Evolutionary conservation across 2,888 invertebrate genomes (phyloP).

Genomic region (Cordylochernes scorpioides): DNA sequence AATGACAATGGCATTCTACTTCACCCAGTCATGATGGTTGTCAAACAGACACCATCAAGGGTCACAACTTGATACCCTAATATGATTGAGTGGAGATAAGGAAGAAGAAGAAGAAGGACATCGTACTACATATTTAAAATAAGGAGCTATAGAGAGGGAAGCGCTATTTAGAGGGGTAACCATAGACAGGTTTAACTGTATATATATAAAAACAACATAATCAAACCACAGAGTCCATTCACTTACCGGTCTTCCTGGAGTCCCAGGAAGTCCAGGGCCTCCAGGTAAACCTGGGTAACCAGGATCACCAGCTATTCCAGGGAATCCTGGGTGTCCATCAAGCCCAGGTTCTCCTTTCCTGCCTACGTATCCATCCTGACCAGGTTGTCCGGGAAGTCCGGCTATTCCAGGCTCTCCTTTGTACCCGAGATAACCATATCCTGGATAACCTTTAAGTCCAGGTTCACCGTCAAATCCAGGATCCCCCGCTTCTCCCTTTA

Average conservation of each 20-base stretch:
- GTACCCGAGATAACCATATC: slow-evolving; percentile 17
- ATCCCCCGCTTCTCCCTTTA: slow-evolving; percentile 10
- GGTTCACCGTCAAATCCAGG: slow-evolving; percentile 9
- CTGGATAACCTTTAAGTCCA: slow-evolving; percentile 18
- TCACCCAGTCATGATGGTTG: no score
- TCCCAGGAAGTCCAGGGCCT: slow-evolving; percentile 26
- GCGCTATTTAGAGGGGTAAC: no score
- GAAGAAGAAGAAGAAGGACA: no score
- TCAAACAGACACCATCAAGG: no score
- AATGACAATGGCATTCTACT: no score
- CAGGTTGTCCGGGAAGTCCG: slow-evolving; percentile 28
- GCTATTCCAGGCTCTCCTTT: slow-evolving; percentile 32
- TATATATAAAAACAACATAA: no score
- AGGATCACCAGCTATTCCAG: slow-evolving; percentile 7
- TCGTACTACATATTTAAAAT: no score
- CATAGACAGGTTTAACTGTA: no score
- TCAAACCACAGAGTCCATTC: no score
- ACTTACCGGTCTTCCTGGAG: not conserved
- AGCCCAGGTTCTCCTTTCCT: slow-evolving; percentile 17
- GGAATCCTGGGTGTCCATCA: slow-evolving; percentile 13
- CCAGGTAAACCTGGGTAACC: slow-evolving; percentile 20
- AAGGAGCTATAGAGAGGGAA: no score
- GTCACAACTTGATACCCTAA: no score
- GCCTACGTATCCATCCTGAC: slow-evolving; percentile 11
- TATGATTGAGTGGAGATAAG: no score